Evolutionary conservation across 2,797 vertebrate species (phyloP).

Genomic region (Rhadinocentrus ornatus): DNA sequence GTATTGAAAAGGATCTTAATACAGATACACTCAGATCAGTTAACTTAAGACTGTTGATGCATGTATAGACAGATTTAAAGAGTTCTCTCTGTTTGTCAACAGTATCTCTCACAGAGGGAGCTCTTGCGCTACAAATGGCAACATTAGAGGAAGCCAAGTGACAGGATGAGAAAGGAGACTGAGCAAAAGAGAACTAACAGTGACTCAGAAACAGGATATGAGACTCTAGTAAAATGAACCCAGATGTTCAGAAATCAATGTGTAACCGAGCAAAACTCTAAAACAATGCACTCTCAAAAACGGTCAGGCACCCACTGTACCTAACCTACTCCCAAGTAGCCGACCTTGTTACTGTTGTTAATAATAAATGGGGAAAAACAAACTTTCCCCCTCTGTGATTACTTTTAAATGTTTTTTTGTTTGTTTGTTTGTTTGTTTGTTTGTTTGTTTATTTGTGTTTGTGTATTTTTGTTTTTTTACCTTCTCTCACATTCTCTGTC

Average conservation of each 20-base stretch:
- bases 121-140: slow-evolving; percentile 79
- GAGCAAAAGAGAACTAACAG: slow-evolving; percentile 32
- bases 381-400: too few relatives aligned
- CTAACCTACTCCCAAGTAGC: background rate
- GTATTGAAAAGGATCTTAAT: background rate
- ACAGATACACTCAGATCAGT: background rate
- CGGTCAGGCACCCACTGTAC: background rate
- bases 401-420: too few relatives aligned
- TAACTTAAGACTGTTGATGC: slow-evolving; percentile 9
- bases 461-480: too few relatives aligned
- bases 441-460: too few relatives aligned
- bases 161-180: slow-evolving; percentile 35
- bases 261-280: slow-evolving; percentile 1
- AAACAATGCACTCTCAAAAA: background rate
- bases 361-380: background rate
- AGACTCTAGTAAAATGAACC: background rate
- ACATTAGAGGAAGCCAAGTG: slow-evolving; percentile 33
- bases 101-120: slow-evolving; percentile 80
- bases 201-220: slow-evolving; percentile 29
- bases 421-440: too few relatives aligned
- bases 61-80: slow-evolving; percentile 40
- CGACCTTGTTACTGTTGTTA: slow-evolving; percentile 34
- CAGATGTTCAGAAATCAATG: slow-evolving; percentile 10
- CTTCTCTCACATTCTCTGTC: too few relatives aligned
- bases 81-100: slow-evolving; percentile 39